A percentile compares a stretch with the other conserved stretches of the same genome.
phyloP scores from a whole-genome alignment of 2,888 invertebrate species.

The Troides oblongomaculatus region DNA sequence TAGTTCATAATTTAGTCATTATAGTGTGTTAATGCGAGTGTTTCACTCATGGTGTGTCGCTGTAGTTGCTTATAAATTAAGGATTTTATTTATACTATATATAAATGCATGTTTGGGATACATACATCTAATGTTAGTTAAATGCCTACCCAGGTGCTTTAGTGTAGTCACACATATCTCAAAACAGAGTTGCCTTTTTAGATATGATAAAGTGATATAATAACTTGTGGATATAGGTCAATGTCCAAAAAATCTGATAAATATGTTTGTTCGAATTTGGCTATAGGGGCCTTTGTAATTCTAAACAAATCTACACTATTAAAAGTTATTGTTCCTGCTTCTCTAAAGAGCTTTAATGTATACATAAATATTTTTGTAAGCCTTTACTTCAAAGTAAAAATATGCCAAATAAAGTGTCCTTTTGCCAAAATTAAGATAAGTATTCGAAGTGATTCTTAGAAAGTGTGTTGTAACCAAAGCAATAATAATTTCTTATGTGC shows the following conservation, averaged over 20 bases:
- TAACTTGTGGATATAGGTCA: constrained; percentile 65
- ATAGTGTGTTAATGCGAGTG: constrained; percentile 74
- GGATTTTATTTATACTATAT: constrained; percentile 61
- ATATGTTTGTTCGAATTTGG: constrained; percentile 68
- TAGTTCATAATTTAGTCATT: constrained; percentile 78
- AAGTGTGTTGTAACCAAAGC: constrained; percentile 78
- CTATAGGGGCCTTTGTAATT: constrained; percentile 57
- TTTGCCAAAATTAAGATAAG: constrained; percentile 75
- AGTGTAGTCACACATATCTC: constrained; percentile 74
- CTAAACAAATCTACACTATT: constrained; percentile 50
- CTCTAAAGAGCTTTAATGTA: constrained; percentile 60
- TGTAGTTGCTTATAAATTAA: constrained; percentile 70
- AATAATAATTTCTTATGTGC: constrained; percentile 73
- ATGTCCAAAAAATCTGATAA: constrained; percentile 68
- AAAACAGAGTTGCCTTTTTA: constrained; percentile 78
- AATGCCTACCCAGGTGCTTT: constrained; percentile 75
- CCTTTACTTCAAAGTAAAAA: constrained; percentile 53
- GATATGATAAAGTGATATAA: constrained; percentile 75
- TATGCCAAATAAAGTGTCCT: constrained; percentile 60
- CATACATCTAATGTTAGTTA: constrained; percentile 58
- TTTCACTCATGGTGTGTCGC: constrained; percentile 68
- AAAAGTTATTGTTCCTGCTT: constrained; percentile 60
- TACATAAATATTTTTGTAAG: constrained; percentile 61
- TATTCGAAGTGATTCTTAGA: constrained; percentile 67
- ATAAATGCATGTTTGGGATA: constrained; percentile 65